Evolutionary conservation across 2,797 vertebrate genomes (phyloP).

Genomic region (Pangasius sanitwongsei): DNA sequence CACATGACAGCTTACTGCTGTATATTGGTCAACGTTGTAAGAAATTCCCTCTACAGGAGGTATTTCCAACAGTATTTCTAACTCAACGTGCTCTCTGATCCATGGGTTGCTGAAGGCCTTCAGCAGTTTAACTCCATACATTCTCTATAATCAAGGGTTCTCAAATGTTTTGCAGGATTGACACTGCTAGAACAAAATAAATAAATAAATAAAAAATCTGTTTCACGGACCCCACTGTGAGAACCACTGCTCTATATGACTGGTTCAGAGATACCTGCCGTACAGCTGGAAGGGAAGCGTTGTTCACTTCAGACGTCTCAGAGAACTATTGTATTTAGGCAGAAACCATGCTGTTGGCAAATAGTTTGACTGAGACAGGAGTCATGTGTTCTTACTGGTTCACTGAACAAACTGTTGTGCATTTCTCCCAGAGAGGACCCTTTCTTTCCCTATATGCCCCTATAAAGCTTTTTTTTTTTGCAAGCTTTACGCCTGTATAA

Average conservation of each 20-base stretch:
- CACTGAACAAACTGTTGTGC: slow-evolving; percentile 29
- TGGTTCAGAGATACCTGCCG: slow-evolving; percentile 1
- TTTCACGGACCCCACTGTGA: background rate
- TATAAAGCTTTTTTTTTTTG: background rate
- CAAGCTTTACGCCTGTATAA: background rate
- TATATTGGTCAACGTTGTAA: background rate
- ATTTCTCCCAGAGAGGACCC: background rate
- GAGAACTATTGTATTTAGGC: slow-evolving; percentile 24
- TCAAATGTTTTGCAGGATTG: background rate
- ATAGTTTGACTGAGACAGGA: slow-evolving; percentile 1
- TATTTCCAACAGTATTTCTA: background rate
- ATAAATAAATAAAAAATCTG: slow-evolving; percentile 1
- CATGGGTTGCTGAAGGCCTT: background rate
- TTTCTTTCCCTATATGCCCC: background rate
- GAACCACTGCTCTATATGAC: background rate
- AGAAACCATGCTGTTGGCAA: slow-evolving; percentile 21
- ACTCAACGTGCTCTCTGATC: background rate
- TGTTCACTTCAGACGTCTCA: background rate
- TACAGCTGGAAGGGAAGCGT: background rate
- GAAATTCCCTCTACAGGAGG: background rate
- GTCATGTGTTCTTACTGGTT: slow-evolving; percentile 21
- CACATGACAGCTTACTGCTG: background rate
- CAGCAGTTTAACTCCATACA: background rate
- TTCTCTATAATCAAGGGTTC: background rate
- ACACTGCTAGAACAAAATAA: background rate